These are phyloP conservation scores for Drosophila saltans DNA, from an alignment of 1,140 invertebrate species.

Conservation along the genomic window DNA sequence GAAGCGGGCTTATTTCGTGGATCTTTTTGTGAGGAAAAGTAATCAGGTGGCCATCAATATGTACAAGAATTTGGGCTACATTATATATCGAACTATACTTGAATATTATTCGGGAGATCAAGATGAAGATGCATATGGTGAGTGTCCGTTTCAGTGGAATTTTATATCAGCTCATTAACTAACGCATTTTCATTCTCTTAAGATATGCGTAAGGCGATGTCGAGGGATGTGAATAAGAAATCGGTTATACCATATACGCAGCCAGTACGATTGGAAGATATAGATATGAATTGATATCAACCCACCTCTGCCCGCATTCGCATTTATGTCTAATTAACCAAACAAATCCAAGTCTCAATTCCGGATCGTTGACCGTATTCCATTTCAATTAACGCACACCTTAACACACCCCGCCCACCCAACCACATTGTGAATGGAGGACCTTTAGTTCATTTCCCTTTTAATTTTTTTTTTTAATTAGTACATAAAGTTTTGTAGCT, in stretches of 20 bases:
- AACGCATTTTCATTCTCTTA: constrained; percentile 62
- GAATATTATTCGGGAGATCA: constrained; percentile 99
- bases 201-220: constrained; percentile 99
- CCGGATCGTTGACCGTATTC: constrained; percentile 2
- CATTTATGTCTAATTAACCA: constrained; percentile 71
- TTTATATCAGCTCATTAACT: too few species aligned
- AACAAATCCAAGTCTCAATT: constrained; percentile 2
- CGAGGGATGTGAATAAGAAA: constrained; percentile 95
- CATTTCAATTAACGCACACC: not conserved
- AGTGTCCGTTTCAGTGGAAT: not conserved
- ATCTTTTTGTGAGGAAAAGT: constrained; percentile 98
- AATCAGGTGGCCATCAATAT: constrained; percentile 99
- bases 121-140: constrained; percentile 99
- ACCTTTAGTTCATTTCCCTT: constrained; percentile 5
- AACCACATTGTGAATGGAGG: constrained; percentile 19
- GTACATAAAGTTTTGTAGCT: constrained; percentile 41
- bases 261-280: constrained; percentile 97
- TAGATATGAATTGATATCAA: constrained; percentile 88
- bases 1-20: constrained; percentile 98
- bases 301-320: constrained; percentile 60
- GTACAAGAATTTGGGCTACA: constrained; percentile 98
- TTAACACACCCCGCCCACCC: constrained; percentile 3
- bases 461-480: constrained; percentile 27
- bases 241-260: constrained; percentile 96
- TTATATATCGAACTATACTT: constrained; percentile 96